Evolutionary conservation across 2,113 vertebrate genomes (phyloP).

Genomic region (Puffinus mauretanicus): DNA sequence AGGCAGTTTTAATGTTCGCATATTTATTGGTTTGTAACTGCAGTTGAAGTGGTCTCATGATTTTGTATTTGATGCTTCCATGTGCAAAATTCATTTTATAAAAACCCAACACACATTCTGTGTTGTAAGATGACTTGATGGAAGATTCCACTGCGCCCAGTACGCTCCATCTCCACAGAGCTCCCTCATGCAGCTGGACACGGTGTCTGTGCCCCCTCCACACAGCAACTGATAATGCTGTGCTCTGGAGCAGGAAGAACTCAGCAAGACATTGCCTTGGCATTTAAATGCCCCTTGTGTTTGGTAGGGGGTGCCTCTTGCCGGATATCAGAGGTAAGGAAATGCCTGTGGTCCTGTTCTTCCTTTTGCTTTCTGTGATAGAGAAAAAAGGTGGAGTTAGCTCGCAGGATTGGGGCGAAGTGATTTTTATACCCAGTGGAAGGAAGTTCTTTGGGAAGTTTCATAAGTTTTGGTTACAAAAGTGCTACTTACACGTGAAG

Average conservation of each 20-base stretch:
- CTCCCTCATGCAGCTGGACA: not conserved
- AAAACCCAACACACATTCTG: rapidly evolving
- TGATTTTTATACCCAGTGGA: not conserved
- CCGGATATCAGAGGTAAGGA: not conserved
- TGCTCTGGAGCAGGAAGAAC: not conserved
- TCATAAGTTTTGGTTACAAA: not conserved
- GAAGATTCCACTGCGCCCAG: not conserved
- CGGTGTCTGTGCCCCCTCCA: not conserved
- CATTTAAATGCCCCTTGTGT: not conserved
- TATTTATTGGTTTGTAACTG: not conserved
- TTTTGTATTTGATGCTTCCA: not conserved
- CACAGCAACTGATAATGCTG: not conserved
- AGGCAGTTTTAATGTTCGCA: not conserved
- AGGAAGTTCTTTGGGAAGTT: not conserved
- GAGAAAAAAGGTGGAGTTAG: not conserved
- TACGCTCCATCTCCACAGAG: not conserved
- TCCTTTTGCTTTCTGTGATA: not conserved
- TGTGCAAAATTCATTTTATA: not conserved
- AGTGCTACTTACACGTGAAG: not conserved
- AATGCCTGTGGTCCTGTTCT: not conserved
- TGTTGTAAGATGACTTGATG: not conserved
- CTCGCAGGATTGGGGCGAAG: not conserved
- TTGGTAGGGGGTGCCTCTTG: not conserved
- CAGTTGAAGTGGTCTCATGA: not conserved
- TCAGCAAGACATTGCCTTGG: not conserved